These are phyloP conservation scores for Patella caerulea DNA, from an alignment of 2,888 invertebrate genomes.

Conservation along the genomic window DNA sequence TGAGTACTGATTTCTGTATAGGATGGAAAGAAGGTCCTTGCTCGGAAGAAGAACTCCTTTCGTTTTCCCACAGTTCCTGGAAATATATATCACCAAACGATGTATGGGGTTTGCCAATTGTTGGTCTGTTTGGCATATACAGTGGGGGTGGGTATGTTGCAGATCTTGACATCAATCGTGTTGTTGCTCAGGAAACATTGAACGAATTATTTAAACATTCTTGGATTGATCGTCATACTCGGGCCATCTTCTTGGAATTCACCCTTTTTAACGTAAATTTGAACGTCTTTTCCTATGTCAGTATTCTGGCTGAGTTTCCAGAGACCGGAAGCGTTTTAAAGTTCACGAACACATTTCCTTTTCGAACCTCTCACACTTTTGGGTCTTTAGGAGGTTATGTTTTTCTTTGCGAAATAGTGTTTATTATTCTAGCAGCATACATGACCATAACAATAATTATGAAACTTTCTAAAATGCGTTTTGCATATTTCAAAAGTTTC, in stretches of 20 bases:
- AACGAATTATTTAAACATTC: constrained; percentile 39
- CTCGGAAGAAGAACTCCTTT: constrained; percentile 19
- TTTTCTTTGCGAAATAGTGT: constrained; percentile 45
- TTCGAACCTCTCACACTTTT: constrained; percentile 46
- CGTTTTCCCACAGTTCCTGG: constrained; percentile 40
- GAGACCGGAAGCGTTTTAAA: constrained; percentile 46
- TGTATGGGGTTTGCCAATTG: constrained; percentile 41
- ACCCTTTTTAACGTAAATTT: constrained; percentile 62
- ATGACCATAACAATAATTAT: constrained; percentile 38
- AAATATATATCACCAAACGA: constrained; percentile 33
- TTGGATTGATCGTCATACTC: constrained; percentile 61
- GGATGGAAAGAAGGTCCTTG: constrained; percentile 38
- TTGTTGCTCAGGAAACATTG: constrained; percentile 32
- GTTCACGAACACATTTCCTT: constrained; percentile 43
- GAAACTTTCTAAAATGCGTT: constrained; percentile 36
- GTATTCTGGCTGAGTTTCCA: constrained; percentile 56
- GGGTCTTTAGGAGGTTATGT: constrained; percentile 45
- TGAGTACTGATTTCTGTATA: constrained; percentile 36
- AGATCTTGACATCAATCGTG: constrained; percentile 35
- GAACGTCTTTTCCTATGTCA: constrained; percentile 54
- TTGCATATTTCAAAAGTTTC: constrained; percentile 40
- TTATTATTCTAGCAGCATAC: constrained; percentile 39
- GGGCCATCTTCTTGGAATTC: constrained; percentile 63
- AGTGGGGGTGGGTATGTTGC: constrained; percentile 50
- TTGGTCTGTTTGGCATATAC: constrained; percentile 44